phyloP scores from a whole-genome alignment of 2,113 vertebrate species.

The Irena cyanogastra region DNA sequence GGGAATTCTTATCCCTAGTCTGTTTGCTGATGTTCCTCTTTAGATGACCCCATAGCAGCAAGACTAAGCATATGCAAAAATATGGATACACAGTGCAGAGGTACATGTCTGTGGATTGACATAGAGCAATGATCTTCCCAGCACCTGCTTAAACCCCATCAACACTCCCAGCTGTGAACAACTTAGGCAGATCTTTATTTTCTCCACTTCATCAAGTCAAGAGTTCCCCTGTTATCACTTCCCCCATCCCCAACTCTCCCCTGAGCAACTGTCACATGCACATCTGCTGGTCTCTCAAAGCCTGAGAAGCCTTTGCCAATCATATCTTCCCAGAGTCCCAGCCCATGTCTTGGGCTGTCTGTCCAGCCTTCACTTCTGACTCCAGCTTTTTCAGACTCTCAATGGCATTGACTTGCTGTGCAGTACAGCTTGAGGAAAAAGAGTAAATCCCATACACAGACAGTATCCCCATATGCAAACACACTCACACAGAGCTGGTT shows the following conservation, averaged over 20 bases:
- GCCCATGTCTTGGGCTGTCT: neutral
- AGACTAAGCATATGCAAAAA: neutral
- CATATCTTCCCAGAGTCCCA: no score
- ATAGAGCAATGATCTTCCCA: neutral
- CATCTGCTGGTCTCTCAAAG: neutral
- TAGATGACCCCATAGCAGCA: neutral
- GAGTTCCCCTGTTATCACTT: neutral
- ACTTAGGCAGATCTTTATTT: neutral
- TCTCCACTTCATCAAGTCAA: neutral
- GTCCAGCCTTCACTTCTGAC: neutral
- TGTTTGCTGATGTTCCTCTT: neutral
- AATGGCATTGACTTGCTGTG: neutral
- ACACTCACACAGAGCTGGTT: neutral
- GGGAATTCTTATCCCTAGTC: neutral
- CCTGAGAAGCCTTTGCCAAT: neutral
- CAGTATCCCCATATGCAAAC: no score
- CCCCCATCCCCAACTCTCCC: accelerated
- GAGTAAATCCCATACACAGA: accelerated
- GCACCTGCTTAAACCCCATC: neutral
- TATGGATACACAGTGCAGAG: neutral
- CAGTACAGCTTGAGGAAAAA: neutral
- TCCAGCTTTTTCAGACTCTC: neutral
- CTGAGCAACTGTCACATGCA: neutral
- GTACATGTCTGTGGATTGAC: neutral
- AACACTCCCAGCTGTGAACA: neutral